A percentile compares a stretch with the other conserved stretches of the same genome.
These are phyloP conservation scores for Recurvirostra avosetta DNA, from an alignment of 2,113 vertebrate species.

Conservation along the genomic window DNA sequence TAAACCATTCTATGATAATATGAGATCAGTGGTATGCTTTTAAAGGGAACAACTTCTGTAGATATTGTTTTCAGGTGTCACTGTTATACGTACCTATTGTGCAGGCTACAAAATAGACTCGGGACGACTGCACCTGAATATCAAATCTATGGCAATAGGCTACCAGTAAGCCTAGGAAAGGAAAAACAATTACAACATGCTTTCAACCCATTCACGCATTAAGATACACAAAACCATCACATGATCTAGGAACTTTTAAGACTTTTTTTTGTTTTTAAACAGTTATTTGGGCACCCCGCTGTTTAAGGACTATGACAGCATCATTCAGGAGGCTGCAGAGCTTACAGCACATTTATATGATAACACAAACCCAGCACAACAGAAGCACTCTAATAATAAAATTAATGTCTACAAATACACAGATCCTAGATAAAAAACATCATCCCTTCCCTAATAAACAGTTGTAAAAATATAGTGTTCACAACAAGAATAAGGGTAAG, in stretches of 20 bases:
- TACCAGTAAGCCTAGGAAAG: slow-evolving; percentile 85
- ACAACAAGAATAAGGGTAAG: not conserved
- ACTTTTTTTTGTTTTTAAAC: rapidly evolving
- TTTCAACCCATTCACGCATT: not conserved
- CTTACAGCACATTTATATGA: not conserved
- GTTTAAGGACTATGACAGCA: not conserved
- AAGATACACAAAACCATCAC: not conserved
- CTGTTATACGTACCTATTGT: slow-evolving; percentile 82
- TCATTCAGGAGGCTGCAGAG: not conserved
- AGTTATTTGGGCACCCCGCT: not conserved
- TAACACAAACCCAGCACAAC: not conserved
- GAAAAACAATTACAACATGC: not conserved
- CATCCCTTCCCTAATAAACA: not conserved
- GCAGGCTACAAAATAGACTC: slow-evolving; percentile 93
- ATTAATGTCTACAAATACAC: not conserved
- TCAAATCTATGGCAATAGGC: slow-evolving; percentile 97
- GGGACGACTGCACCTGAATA: slow-evolving; percentile 88
- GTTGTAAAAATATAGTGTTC: not conserved
- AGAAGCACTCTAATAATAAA: not conserved
- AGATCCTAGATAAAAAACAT: not conserved
- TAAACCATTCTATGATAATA: not conserved
- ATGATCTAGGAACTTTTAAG: not conserved
- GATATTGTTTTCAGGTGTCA: not conserved
- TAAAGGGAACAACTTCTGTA: not conserved
- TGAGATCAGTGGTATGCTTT: not conserved